Base-by-base conservation (phyloP, 2,888 invertebrate species). In the Lasioglossum leucozonium region DNA sequence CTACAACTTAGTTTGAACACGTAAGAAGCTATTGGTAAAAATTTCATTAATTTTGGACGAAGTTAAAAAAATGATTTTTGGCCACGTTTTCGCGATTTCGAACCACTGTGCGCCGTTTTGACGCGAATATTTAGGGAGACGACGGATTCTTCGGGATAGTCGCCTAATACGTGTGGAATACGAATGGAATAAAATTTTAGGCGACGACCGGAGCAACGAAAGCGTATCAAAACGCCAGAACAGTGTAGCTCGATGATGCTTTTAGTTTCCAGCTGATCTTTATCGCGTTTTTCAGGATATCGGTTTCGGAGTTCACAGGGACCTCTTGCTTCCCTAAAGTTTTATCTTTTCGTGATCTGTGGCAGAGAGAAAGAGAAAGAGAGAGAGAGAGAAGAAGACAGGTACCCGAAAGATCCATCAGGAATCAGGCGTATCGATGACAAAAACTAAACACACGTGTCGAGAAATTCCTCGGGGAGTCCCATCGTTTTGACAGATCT, bases 401-500 rank as follows among this genome's bases (percentile, higher is more conserved):
- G 83, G 73, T 85, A 84, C 84, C 62, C 34, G 22, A 72, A 81
- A 72, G 44, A 87, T 87, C 84, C 84, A 85, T 88, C 87, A 81
- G 51, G 79, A 65, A 85, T 85, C 83, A 34, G 73, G 69, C 72
- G 26, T 90, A 90, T 91, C 84, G 87, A 91, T 91, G 85, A 75
- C 81, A 80, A 79, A 81, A 82, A 69, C 84, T 86, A 82, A 81
- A 85, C 83, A 79, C 80, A 77, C 81, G 85, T 72, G 87, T 77
- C 76, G 71, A 77, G 51, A 51, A 71, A 79, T 72, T 77, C 44
- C 16, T 18, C 58, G 55, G 51, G 37, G 72, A 51, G 74, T 51
- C 75, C 73, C 58, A 82, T 87, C 88, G 85, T 90, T 90, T 90
- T 87, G 90, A 92, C 91, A 90, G 82, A 88, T 82, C 86, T 87